Base-by-base conservation (phyloP, 2,888 invertebrate genomes). In the Erebia aethiops region DNA sequence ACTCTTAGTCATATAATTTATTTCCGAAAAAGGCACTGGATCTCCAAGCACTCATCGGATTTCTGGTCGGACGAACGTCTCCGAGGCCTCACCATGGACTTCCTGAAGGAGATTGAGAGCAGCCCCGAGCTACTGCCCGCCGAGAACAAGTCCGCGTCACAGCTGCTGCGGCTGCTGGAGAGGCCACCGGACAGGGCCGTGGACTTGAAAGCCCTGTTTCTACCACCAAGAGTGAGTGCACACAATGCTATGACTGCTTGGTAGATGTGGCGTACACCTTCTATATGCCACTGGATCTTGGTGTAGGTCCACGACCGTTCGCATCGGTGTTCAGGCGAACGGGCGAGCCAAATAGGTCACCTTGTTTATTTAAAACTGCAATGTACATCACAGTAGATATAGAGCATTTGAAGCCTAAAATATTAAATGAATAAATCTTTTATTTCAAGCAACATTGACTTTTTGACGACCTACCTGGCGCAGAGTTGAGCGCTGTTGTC, bases 41-140 rank as follows among this genome's bases (percentile, higher is more conserved):
- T 97, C 49, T 97, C 97, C 1, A 98, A 98, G 87, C 98, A 98
- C 85, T 96, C 97, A 0, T 97, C 97, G 88, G 98, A 98, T 86
- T 98, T 98, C 87, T 97, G 97, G 91, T 94, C 95, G 14, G 96
- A 98, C 82, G 94, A 94, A 57, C 94, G 95, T 68, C 93, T 98
- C 71, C 96, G 97, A 75, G 95, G 95, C 35, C 89, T 97, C 79
- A 97, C 98, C 0, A 96, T 97, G 82, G 97, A 97, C 82, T 97
- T 98, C 85, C 93, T 98, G 65, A 98, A 98, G 79, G 98, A 98
- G 82, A 97, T 98, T 77, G 96, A 97, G 67, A 96, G 96, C 81
- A 96, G 96, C 78, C 97, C 98, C 0, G 97, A 96, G 76, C 89
- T 98, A 62, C 91, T 98, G 64, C 97, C 98, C 0, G 97, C 97